Base-by-base conservation (phyloP, 2,888 invertebrate species). In the Hipparchia semele region DNA sequence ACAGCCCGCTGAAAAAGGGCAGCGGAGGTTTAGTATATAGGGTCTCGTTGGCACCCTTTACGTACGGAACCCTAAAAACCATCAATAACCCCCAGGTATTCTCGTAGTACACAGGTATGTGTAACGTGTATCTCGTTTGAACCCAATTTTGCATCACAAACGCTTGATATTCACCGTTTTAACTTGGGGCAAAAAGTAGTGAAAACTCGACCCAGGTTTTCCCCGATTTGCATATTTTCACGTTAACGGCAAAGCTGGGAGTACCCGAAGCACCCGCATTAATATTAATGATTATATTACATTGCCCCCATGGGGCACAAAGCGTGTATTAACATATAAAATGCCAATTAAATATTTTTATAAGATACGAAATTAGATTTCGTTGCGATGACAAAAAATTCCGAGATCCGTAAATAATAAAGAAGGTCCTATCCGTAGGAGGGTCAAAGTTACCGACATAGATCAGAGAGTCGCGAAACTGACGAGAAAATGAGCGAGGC, bases 141-240 rank as follows among this genome's bases (percentile, higher is more conserved):
- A 78, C 80, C 79, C 82, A 78, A 83, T 89, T 92, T 92, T 92
- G 89, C 92, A 92, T 92, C 84, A 89, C 91, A 92, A 91, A 92
- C 83, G 83, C 75, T 45, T 83, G 83, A 77, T 80, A 72, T 71
- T 62, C 73, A 70, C 69, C 85, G 82, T 86, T 86, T 86, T 80
- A 84, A 87, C 85, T 86, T 83, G 81, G 81, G 82, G 80, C 79
- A 79, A 80, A 79, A 79, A 78, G 74, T 79, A 79, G 78, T 77
- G 78, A 73, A 73, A 75, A 75, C 68, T 73, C 68, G 6, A 59
- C 79, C 79, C 77, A 77, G 79, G 80, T 78, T 84, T 82, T 77
- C 79, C 77, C 75, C 76, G 76, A 85, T 88, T 88, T 89, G 85
- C 91, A 90, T 89, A 86, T 87, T 88, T 86, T 85, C 82, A 82